A percentile compares a stretch with the other conserved stretches of the same genome.
Evolutionary conservation across 2,113 vertebrate species (phyloP).

Genomic region (Candoia aspera): DNA sequence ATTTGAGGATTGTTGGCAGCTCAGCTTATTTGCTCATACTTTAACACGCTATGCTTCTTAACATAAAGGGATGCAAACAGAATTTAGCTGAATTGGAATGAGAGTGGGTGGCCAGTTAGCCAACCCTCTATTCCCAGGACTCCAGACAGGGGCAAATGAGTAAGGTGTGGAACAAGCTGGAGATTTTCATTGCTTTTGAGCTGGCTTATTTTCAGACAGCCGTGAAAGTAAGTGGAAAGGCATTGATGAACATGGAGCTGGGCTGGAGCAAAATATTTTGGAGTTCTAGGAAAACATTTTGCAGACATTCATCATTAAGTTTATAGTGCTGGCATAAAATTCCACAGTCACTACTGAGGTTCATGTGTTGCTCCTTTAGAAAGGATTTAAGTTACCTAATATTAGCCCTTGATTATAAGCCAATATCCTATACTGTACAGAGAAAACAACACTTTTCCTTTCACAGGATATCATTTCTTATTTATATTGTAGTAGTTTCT

Average conservation of each 20-base stretch:
- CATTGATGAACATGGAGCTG: not conserved
- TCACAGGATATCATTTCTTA: not conserved
- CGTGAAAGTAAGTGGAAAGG: not conserved
- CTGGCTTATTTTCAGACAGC: not conserved
- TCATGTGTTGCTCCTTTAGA: not conserved
- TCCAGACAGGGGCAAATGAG: not conserved
- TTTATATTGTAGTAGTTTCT: not conserved
- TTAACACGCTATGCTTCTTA: conserved; percentile 51
- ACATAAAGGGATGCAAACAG: conserved; percentile 32
- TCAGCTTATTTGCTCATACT: conserved; percentile 42
- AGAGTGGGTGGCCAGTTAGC: not conserved
- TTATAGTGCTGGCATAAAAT: not conserved
- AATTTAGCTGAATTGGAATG: conserved; percentile 41
- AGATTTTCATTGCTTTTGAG: not conserved
- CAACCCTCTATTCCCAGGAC: not conserved
- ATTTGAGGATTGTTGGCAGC: conserved; percentile 43
- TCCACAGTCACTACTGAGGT: not conserved
- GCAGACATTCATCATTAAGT: not conserved
- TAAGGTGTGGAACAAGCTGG: not conserved
- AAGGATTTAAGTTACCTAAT: not conserved
- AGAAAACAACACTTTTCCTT: not conserved
- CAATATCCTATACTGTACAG: not conserved
- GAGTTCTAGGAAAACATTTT: conserved; percentile 13
- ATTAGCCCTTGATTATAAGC: not conserved
- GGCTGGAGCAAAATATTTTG: not conserved